Evolutionary conservation across 1,140 invertebrate species (phyloP).

Genomic region (Teleogryllus occipitalis): DNA sequence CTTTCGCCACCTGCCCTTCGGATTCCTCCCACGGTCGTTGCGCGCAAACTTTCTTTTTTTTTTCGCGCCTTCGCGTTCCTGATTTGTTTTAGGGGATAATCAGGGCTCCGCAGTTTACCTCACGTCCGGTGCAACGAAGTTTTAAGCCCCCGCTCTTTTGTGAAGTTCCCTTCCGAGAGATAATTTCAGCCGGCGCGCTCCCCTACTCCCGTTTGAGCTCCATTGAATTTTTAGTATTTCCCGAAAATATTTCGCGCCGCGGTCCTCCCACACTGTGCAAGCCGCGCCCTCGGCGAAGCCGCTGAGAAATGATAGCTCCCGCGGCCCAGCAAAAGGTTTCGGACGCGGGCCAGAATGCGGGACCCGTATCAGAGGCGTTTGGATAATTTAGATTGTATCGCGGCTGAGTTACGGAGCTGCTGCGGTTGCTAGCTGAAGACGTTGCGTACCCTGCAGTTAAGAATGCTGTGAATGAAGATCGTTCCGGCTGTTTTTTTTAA

Average conservation of each 20-base stretch:
- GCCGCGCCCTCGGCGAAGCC: neutral
- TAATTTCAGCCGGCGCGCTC: neutral
- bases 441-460: too few relatives aligned
- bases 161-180: neutral
- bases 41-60: neutral
- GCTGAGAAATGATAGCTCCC: neutral
- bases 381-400: too few relatives aligned
- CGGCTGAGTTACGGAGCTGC: too few relatives aligned
- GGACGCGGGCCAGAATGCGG: too few relatives aligned
- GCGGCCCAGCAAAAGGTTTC: neutral
- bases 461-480: too few relatives aligned
- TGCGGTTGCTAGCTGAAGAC: too few relatives aligned
- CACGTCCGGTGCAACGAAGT: neutral
- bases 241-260: neutral
- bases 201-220: neutral
- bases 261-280: neutral
- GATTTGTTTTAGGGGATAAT: conserved; percentile 5
- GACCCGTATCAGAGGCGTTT: too few relatives aligned
- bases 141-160: neutral
- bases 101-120: neutral
- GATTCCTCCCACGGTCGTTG: too few relatives aligned
- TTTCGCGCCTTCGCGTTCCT: neutral
- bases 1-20: too few relatives aligned
- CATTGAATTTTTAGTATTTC: neutral
- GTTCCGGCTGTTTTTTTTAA: too few relatives aligned